These are phyloP conservation scores for Sciurus niger DNA, from an alignment of 2,113 vertebrate genomes.

Conservation along the genomic window DNA sequence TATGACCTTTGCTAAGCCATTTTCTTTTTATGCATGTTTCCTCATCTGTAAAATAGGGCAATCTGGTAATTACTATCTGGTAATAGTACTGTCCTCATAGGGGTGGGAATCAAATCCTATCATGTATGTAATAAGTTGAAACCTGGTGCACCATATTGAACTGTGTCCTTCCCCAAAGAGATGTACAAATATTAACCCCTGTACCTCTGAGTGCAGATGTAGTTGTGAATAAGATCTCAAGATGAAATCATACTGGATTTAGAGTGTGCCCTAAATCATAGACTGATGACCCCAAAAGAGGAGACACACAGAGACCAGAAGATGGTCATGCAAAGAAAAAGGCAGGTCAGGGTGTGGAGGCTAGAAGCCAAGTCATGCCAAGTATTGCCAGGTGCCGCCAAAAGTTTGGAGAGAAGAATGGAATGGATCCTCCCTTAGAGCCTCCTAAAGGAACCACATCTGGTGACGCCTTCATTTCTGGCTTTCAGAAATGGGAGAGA, in stretches of 20 bases:
- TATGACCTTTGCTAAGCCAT: background rate
- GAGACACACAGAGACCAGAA: background rate
- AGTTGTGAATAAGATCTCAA: background rate
- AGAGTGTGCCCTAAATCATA: background rate
- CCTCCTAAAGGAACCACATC: background rate
- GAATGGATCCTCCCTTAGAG: background rate
- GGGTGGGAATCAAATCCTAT: background rate
- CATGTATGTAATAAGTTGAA: background rate
- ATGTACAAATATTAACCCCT: background rate
- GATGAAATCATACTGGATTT: background rate
- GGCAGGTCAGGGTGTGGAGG: background rate
- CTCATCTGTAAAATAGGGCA: background rate
- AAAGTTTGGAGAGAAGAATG: background rate
- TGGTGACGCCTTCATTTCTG: background rate
- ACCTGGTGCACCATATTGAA: background rate
- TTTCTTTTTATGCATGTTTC: background rate
- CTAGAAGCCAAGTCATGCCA: background rate
- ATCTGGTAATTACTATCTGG: background rate
- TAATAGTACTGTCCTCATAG: background rate
- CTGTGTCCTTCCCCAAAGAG: background rate
- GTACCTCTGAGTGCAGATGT: background rate
- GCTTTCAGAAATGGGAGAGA: background rate
- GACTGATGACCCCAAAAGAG: background rate
- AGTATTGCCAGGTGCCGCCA: background rate
- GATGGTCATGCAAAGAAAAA: background rate